These are phyloP conservation scores for Thamnophis sirtalis DNA, from an alignment of 2,113 vertebrate genomes.

Conservation along the genomic window DNA sequence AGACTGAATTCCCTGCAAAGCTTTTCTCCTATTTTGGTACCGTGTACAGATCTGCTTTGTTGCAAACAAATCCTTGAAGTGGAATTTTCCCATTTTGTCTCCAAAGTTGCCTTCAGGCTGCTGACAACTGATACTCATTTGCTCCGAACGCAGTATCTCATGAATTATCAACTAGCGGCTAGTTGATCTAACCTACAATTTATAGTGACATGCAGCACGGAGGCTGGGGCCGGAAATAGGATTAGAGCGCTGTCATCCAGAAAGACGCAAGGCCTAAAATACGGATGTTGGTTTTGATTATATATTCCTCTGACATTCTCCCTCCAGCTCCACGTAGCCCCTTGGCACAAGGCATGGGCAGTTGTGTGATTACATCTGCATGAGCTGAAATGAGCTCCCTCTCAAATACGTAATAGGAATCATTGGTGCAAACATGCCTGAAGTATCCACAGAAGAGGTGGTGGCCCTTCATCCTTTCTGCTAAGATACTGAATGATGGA, in stretches of 20 bases:
- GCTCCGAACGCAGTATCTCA: neutral
- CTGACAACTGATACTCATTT: neutral
- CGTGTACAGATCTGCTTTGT: neutral
- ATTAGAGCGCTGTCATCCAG: neutral
- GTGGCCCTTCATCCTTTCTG: neutral
- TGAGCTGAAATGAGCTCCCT: neutral
- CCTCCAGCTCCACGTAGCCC: no score
- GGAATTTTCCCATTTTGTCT: neutral
- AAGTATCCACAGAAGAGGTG: neutral
- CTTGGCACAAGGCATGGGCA: neutral
- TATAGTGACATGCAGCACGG: neutral
- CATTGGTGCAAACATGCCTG: neutral
- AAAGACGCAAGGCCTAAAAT: neutral
- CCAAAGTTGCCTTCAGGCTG: neutral
- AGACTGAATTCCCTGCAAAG: neutral
- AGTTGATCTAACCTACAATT: neutral
- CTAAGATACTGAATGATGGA: neutral
- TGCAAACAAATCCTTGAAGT: neutral
- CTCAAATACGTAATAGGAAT: no score
- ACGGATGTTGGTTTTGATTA: fast-evolving
- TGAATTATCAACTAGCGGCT: slow-evolving; percentile 7
- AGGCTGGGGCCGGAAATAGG: fast-evolving
- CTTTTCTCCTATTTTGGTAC: neutral
- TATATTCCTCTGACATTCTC: fast-evolving
- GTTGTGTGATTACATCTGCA: neutral